Conservation (phyloP, 2,797 vertebrate species). For the Chiloscyllium punctatum region DNA sequence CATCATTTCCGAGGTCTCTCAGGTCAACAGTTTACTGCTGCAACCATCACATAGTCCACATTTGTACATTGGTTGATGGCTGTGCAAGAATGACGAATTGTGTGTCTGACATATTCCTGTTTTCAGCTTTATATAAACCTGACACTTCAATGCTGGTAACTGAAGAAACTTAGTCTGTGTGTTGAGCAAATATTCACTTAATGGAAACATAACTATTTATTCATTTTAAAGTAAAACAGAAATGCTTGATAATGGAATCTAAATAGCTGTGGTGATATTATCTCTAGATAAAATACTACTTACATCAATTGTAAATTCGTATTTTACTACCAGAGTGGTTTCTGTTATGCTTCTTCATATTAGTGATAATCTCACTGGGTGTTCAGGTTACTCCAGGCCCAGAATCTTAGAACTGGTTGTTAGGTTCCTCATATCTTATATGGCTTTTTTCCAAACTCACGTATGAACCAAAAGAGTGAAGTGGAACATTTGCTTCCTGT, state of each 20-base stretch:
- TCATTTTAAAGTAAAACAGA: conserved; percentile 15
- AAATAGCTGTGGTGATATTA: conserved; percentile 16
- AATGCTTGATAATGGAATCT: conserved; percentile 7
- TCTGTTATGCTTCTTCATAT: not conserved
- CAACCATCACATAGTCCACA: conserved; percentile 6
- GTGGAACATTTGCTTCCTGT: conserved; percentile 8
- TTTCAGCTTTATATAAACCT: not conserved
- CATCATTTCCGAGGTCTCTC: not conserved
- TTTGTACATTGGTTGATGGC: not conserved
- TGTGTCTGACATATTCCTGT: not conserved
- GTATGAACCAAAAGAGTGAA: not conserved
- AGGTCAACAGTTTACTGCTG: not conserved
- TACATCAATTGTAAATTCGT: conserved; percentile 12
- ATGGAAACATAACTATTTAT: not conserved
- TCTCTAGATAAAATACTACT: not conserved
- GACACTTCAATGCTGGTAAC: not conserved
- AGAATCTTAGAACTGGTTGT: not conserved
- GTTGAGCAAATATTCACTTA: not conserved
- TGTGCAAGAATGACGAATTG: not conserved
- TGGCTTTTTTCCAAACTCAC: conserved; percentile 9
- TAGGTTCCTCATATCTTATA: conserved; percentile 19
- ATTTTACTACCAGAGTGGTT: conserved; percentile 14
- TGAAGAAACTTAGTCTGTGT: not conserved
- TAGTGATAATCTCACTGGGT: not conserved
- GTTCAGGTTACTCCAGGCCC: not conserved